Base-by-base conservation (phyloP, 2,888 invertebrate genomes). In the Alitta virens region DNA sequence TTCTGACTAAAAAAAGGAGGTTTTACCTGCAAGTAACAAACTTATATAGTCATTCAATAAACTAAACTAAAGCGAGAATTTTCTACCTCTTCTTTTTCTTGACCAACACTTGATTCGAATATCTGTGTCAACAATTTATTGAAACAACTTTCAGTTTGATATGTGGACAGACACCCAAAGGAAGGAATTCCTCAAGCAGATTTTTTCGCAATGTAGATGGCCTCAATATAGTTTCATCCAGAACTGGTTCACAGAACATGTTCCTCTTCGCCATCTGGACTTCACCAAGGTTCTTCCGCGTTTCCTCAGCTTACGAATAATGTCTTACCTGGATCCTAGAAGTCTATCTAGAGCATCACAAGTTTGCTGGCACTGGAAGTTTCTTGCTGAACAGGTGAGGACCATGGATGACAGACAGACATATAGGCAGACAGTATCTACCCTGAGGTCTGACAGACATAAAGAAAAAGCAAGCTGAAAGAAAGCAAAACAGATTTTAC, bases 351-450 rank as follows among this genome's bases (percentile, higher is more conserved):
- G 78, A 25, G 76, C 77, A 55, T 72, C 78, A 1, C 74, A 73
- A 67, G 79, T 78, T 9, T 76, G 70, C 26, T 81, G 80, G 78
- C 71, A 77, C 56, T 81, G 81, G 81, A 81, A 79, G 63, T 78
- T 76, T 54, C 63, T 80, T 2, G 63, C 78, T 25, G 80, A 80
- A 63, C 80, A 81, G 76, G 81, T 81, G 58, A 26, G 51, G 5
- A 16, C 25, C 33, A 33, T 33, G n/a, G n/a, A n/a, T n/a, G n/a
- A n/a, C n/a, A n/a, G n/a, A n/a, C n/a, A n/a, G n/a, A n/a, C n/a
- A n/a, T n/a, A n/a, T n/a, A n/a, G n/a, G n/a, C n/a, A n/a, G n/a
- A n/a, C n/a, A n/a, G n/a, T n/a, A n/a, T n/a, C n/a, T n/a, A n/a
- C n/a, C n/a, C n/a, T n/a, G n/a, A n/a, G n/a, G n/a, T n/a, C n/a